Evolutionary conservation across 2,113 vertebrate genomes (phyloP).

Genomic region (Festucalex cinctus): DNA sequence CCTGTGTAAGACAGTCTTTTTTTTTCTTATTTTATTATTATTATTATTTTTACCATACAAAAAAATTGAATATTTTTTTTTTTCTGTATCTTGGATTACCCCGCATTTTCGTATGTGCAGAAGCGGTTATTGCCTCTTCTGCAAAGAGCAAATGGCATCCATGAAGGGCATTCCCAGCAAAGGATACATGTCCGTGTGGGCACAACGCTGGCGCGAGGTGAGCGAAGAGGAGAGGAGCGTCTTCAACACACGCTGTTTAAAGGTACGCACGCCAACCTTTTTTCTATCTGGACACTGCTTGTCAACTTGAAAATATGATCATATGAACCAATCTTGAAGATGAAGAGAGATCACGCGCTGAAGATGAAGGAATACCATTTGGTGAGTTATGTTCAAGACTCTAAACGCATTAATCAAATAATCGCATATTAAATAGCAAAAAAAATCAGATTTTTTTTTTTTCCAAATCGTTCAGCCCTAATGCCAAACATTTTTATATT

Average conservation of each 20-base stretch:
- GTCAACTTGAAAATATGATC: not conserved
- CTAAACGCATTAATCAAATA: not conserved
- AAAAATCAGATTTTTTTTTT: no score
- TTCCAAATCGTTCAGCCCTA: no score
- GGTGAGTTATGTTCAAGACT: conserved; percentile 34
- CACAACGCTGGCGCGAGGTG: conserved; percentile 31
- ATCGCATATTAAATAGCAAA: no score
- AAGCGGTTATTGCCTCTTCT: conserved; percentile 36
- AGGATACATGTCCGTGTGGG: fast-evolving
- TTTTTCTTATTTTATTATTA: no score
- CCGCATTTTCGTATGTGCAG: conserved; percentile 13
- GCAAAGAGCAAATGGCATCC: conserved; percentile 5
- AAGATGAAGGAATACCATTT: not conserved
- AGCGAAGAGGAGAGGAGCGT: not conserved
- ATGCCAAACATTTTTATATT: not conserved
- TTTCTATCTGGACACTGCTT: not conserved
- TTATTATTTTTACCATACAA: no score
- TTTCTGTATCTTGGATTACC: not conserved
- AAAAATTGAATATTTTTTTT: not conserved
- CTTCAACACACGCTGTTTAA: not conserved
- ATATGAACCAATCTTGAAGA: conserved; percentile 31
- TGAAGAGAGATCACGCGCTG: conserved; percentile 6
- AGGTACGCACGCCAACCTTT: conserved; percentile 27
- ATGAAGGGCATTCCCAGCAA: fast-evolving
- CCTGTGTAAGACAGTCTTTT: conserved; percentile 18